Percentiles rank a stretch among this genome's conserved stretches.
phyloP scores from a whole-genome alignment of 2,888 invertebrate species.

The Cantharis rustica region DNA sequence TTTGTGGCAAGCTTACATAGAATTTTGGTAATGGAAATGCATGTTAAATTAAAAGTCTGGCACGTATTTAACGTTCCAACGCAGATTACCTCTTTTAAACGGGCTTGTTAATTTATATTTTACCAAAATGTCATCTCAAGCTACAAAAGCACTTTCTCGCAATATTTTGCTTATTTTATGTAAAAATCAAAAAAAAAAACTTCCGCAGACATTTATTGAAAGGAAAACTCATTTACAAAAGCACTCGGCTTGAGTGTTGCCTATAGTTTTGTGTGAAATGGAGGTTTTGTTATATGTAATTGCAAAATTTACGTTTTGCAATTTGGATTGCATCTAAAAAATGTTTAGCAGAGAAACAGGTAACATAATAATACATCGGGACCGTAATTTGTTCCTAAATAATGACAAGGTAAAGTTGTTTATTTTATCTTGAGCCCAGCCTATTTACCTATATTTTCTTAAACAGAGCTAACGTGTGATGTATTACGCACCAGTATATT shows the following conservation, averaged over 20 bases:
- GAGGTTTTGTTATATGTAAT: slow-evolving; percentile 7
- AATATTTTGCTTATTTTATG: slow-evolving; percentile 11
- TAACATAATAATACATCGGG: neutral
- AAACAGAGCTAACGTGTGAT: too few species aligned
- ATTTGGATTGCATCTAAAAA: neutral
- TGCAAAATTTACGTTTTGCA: neutral
- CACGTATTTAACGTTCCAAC: slow-evolving; percentile 23
- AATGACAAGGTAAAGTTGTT: too few species aligned
- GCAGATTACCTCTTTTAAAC: slow-evolving; percentile 21
- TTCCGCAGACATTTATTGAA: slow-evolving; percentile 8
- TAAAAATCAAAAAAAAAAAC: neutral
- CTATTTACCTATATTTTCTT: too few species aligned
- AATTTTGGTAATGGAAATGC: slow-evolving; percentile 32
- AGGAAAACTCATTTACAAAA: slow-evolving; percentile 25
- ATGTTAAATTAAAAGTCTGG: slow-evolving; percentile 30
- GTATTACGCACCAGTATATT: too few species aligned
- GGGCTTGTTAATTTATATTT: slow-evolving; percentile 8
- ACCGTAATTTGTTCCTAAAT: neutral
- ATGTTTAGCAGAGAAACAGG: neutral
- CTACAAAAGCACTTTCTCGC: neutral
- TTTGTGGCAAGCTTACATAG: slow-evolving; percentile 27
- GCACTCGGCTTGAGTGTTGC: slow-evolving; percentile 15
- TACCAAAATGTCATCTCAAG: neutral
- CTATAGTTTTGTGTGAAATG: slow-evolving; percentile 11
- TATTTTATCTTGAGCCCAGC: too few species aligned